Base-by-base conservation (phyloP, 2,113 vertebrate species). In the Rissa tridactyla region DNA sequence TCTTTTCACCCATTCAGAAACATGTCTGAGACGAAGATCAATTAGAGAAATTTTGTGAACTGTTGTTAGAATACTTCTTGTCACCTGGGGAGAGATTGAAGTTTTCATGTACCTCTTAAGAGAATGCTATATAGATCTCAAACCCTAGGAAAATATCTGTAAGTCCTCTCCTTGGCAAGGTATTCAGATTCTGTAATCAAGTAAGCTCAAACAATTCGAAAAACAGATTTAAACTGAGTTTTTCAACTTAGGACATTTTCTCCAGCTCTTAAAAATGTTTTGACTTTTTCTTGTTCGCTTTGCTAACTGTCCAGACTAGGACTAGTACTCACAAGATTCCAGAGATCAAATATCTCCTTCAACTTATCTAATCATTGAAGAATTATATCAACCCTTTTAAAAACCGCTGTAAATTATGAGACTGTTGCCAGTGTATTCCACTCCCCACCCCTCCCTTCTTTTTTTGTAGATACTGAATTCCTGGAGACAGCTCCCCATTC, bases 391-490 rank as follows among this genome's bases (percentile, higher is more conserved):
- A 34, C 7, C 17, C 27, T 55, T 92, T 44, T 5, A 76, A 87
- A 75, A 62, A 51, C 7, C 13, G 16, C 26, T 71, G 44, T 61
- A 52, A 65, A 79, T 15, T 29, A 26, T n/a, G 38, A 84, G 21
- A 46, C 18, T 46, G 32, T 36, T 84, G 34, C n/a, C 40, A 66
- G 44, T 23, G 30, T 47, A 23, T 25, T 84, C 26, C 32, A 54
- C 7, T 1, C 1, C 8, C 12, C 4, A 12, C 6, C 4, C 1
- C 10, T 11, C 4, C 8, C 4, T 0, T 12, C 49, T 20, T 32
- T 27, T 46, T 55, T 57, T 6, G 8, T 40, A 64, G 42, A 19
- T 57, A 25, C 44, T 58, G 36, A 49, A 71, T 58, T 79, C 58
- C 36, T 49, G 34, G 58, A 46, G 13, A 38, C 11, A 44, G 32